A percentile compares a stretch with the other conserved stretches of the same genome.
These are phyloP conservation scores for Semicossyphus pulcher DNA, from an alignment of 2,113 vertebrate genomes.

Conservation along the genomic window DNA sequence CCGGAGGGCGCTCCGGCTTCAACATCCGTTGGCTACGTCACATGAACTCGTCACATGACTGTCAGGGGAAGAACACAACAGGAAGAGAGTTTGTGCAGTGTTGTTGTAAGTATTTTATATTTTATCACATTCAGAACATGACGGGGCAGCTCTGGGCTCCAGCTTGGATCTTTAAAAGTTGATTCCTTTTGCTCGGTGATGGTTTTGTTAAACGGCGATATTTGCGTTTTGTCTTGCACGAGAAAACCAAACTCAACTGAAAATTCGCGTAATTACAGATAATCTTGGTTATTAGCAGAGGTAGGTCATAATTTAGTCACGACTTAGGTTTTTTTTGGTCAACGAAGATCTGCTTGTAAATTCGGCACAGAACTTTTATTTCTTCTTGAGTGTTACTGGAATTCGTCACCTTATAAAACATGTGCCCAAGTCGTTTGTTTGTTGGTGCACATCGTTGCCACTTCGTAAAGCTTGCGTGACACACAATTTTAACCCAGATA, in stretches of 20 bases:
- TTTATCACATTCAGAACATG: background rate
- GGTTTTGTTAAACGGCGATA: background rate
- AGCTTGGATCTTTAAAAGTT: background rate
- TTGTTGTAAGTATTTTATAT: background rate
- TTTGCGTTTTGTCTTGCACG: background rate
- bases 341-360: fast-evolving
- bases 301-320: background rate
- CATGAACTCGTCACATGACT: constrained; percentile 49
- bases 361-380: background rate
- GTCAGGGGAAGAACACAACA: constrained; percentile 34
- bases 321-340: no score
- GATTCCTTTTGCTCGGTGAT: no score
- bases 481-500: background rate
- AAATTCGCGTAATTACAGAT: background rate
- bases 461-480: background rate
- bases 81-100: constrained; percentile 40
- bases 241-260: background rate
- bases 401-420: background rate
- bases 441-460: background rate
- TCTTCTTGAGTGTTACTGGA: fast-evolving
- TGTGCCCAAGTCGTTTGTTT: fast-evolving
- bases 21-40: background rate
- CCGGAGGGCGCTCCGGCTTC: background rate
- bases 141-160: background rate
- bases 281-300: background rate